Evolutionary conservation across 2,888 invertebrate species (phyloP), one percentile per base, ranked within the genome.

Genomic region (Cistogaster globosa): DNA sequence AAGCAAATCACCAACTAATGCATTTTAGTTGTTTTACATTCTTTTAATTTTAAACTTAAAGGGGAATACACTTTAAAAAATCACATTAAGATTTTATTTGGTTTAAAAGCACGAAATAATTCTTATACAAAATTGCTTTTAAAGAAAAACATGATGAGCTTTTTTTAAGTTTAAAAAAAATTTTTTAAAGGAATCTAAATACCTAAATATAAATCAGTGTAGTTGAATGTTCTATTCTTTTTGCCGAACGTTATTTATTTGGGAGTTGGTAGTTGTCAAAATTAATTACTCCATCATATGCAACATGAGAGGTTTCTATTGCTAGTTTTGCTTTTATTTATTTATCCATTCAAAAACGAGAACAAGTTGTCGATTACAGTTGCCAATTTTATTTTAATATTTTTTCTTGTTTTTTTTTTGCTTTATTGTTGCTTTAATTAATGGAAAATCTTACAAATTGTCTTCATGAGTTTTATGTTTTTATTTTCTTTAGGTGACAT

Each of bases 261-360:
- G 67, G 51, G 72, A 74, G 75, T 74, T 77, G 76, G 74, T 75
- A 78, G 80, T 83, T 80, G 84, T 81, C 84, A 83, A 85, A 80
- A 81, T 83, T 83, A 86, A 78, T 80, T 78, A 82, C 68, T 85
- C 63, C 71, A 42, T 76, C 62, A 71, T 69, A 65, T 77, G 84
- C 72, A 81, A 78, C 72, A 77, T 67, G 72, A 78, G 45, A 69
- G 78, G 38, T 63, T 57, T 62, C 53, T 69, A 48, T 42, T 45
- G 55, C 2, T 78, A 26, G 62, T 74, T 51, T 76, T 83, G 71
- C 62, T 78, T 65, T 58, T 48, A 16, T 80, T 80, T 72, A n/a
- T 69, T 18, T 38, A 36, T 36, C 18, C 11, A 60, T 11, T 16
- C 5, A 60, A 69, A 53, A 45, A 55, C 60, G 74, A 42, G 74